phyloP scores from a whole-genome alignment of 2,888 invertebrate genomes.

The Bugulina stolonifera region DNA sequence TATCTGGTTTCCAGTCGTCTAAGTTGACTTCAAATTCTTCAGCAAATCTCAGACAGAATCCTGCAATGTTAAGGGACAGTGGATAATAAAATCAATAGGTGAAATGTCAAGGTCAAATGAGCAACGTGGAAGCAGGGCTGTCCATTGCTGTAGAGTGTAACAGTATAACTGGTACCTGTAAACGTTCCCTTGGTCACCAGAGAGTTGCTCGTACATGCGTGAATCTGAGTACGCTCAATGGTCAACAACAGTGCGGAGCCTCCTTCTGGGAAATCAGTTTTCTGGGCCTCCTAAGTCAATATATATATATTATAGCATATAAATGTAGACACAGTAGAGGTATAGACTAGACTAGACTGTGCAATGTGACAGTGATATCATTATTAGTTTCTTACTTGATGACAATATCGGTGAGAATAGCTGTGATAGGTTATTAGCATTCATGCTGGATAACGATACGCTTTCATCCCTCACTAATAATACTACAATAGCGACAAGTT shows the following conservation, averaged over 20 bases:
- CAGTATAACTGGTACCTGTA: constrained; percentile 41
- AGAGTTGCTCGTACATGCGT: constrained; percentile 90
- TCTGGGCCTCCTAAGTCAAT: constrained; percentile 53
- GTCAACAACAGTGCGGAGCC: constrained; percentile 84
- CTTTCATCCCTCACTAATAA: too few relatives aligned
- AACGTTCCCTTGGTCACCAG: constrained; percentile 78
- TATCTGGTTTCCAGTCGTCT: constrained; percentile 94
- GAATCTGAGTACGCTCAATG: constrained; percentile 89
- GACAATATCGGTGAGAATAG: too few relatives aligned
- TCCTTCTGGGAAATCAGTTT: constrained; percentile 26
- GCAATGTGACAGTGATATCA: too few relatives aligned
- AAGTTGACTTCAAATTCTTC: constrained; percentile 93
- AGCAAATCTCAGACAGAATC: constrained; percentile 76
- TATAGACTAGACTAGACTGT: too few relatives aligned
- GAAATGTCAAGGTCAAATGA: too few relatives aligned
- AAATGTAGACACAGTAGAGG: too few relatives aligned
- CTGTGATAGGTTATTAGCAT: too few relatives aligned
- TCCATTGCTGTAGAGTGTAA: not conserved
- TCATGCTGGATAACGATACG: too few relatives aligned
- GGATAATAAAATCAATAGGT: not conserved
- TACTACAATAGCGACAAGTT: too few relatives aligned
- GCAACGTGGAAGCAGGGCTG: too few relatives aligned
- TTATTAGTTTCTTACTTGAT: too few relatives aligned
- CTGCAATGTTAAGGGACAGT: constrained; percentile 57
- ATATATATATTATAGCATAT: too few relatives aligned